Evolutionary conservation across 2,797 vertebrate genomes (phyloP).

Genomic region (Hozukius guyotensis): DNA sequence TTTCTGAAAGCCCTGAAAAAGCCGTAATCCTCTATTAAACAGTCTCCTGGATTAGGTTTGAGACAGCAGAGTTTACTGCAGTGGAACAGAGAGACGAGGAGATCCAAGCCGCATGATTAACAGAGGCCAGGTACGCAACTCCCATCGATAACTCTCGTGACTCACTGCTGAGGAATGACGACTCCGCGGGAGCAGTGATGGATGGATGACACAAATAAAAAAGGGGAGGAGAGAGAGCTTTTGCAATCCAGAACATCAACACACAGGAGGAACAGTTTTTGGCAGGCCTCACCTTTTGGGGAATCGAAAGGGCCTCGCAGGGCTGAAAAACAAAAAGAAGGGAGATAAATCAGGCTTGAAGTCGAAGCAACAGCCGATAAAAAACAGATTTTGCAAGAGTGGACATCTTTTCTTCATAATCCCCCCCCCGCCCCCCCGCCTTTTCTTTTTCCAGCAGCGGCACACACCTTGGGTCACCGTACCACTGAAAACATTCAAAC

Average conservation of each 20-base stretch:
- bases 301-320: constrained; percentile 90
- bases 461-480: not conserved
- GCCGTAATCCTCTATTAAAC: not conserved
- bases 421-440: not conserved
- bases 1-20: not conserved
- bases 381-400: constrained; percentile 43
- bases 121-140: constrained; percentile 51
- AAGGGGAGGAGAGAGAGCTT: constrained; percentile 13
- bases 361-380: constrained; percentile 60
- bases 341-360: constrained; percentile 69
- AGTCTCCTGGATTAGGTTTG: not conserved
- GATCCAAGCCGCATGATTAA: constrained; percentile 12
- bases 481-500: constrained; percentile 35
- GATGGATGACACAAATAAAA: constrained; percentile 58
- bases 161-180: constrained; percentile 75
- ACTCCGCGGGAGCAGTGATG: constrained; percentile 57
- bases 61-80: not conserved
- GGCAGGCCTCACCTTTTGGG: constrained; percentile 93
- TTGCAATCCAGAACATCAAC: constrained; percentile 49
- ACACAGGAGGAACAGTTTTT: constrained; percentile 14
- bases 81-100: constrained; percentile 7
- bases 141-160: constrained; percentile 61
- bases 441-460: constrained; percentile 11
- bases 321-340: constrained; percentile 83
- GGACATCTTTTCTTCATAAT: constrained; percentile 46